Evolutionary conservation across 2,797 vertebrate genomes (phyloP).

Genomic region (Pitangus sulphuratus): DNA sequence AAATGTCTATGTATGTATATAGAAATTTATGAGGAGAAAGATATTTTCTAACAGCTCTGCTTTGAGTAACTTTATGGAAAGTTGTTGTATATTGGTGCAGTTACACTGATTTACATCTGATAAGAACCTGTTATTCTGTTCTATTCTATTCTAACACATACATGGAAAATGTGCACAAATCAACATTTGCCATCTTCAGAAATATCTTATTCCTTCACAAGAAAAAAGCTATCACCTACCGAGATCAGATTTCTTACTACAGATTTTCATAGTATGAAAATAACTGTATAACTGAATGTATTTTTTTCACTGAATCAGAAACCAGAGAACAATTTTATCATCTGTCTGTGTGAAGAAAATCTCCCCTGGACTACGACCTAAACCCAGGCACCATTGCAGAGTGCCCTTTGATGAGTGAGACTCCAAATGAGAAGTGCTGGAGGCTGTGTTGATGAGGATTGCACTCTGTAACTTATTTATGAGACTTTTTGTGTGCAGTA

Average conservation of each 20-base stretch:
- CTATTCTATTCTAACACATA: not conserved
- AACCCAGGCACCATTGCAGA: not conserved
- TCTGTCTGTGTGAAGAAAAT: not conserved
- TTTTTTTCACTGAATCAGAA: not conserved
- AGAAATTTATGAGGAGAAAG: not conserved
- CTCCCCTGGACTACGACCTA: not conserved
- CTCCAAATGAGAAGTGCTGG: constrained; percentile 16
- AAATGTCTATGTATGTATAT: not conserved
- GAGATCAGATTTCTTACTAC: not conserved
- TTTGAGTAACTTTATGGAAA: not conserved
- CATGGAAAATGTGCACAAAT: not conserved
- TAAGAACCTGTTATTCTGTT: not conserved
- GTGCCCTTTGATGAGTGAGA: constrained; percentile 33
- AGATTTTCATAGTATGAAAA: constrained; percentile 9
- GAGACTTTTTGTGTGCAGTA: not conserved
- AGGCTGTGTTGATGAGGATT: constrained; percentile 38
- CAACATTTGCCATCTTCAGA: not conserved
- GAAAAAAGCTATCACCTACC: not conserved
- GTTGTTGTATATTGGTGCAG: not conserved
- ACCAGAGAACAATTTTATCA: not conserved
- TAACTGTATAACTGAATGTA: not conserved
- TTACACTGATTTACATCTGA: constrained; percentile 6
- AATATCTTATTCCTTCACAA: not conserved
- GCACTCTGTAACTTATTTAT: constrained; percentile 56
- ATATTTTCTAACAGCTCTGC: not conserved